phyloP scores from a whole-genome alignment of 2,888 invertebrate genomes.

The Morpho helenor region DNA sequence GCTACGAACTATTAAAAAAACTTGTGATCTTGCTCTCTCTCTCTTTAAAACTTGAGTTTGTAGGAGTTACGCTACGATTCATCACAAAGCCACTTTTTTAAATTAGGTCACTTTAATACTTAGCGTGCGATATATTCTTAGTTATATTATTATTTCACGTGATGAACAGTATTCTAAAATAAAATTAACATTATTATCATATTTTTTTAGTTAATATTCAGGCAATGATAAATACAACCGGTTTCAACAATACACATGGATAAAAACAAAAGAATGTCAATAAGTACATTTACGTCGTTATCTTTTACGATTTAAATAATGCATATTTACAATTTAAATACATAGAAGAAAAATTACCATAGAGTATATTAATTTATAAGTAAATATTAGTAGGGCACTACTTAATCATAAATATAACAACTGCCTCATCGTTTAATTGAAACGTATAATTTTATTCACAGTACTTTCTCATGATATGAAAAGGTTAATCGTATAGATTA shows the following conservation, averaged over 20 bases:
- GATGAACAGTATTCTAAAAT: neutral
- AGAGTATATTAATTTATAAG: no score
- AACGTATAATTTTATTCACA: neutral
- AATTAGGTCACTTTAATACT: no score
- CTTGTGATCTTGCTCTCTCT: no score
- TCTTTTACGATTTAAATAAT: neutral
- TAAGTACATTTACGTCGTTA: constrained; percentile 10
- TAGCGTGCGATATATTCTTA: neutral
- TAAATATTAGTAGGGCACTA: no score
- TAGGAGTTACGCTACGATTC: no score
- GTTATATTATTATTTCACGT: neutral
- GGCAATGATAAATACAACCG: constrained; percentile 18
- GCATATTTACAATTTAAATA: neutral
- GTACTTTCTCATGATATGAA: neutral
- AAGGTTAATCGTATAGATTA: neutral
- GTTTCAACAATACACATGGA: constrained; percentile 20
- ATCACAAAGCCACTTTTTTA: no score
- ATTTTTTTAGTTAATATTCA: constrained; percentile 2
- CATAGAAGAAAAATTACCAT: no score
- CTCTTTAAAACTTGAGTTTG: no score
- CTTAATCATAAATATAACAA: neutral
- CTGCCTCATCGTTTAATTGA: neutral
- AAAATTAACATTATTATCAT: neutral
- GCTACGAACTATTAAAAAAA: no score
- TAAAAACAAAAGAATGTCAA: constrained; percentile 6